phyloP scores from a whole-genome alignment of 2,113 vertebrate species.

The Phylloscopus whistleri region DNA sequence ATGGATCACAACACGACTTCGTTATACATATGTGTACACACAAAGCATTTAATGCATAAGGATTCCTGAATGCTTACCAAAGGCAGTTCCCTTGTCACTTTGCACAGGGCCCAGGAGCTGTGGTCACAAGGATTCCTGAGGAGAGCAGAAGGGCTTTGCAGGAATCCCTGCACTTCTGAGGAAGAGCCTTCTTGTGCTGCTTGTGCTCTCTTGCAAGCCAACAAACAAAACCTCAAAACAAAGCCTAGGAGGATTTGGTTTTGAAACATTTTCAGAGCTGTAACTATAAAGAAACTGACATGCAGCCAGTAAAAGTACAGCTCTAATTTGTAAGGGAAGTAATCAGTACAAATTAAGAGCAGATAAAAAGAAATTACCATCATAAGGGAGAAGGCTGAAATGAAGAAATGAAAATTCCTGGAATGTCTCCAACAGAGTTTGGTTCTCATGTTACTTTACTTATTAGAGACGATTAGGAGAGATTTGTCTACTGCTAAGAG shows the following conservation, averaged over 20 bases:
- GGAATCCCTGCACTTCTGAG: too few species aligned
- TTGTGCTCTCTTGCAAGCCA: background rate
- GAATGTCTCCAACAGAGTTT: constrained; percentile 9
- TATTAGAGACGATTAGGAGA: constrained; percentile 28
- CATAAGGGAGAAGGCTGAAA: background rate
- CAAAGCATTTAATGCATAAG: background rate
- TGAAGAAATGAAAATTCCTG: constrained; percentile 25
- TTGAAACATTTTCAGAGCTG: background rate
- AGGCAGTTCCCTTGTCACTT: background rate
- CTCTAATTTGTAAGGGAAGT: constrained; percentile 11
- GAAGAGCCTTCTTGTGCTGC: background rate
- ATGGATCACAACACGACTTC: background rate
- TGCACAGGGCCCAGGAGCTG: background rate
- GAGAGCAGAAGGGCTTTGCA: background rate
- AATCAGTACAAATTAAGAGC: constrained; percentile 39
- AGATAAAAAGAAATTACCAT: constrained; percentile 43
- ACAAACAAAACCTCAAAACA: background rate
- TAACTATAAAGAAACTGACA: background rate
- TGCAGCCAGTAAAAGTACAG: background rate
- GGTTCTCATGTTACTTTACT: constrained; percentile 15
- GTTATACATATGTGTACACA: background rate
- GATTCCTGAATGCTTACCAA: background rate
- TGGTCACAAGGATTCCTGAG: background rate
- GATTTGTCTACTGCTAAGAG: background rate
- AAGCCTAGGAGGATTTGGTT: background rate